Evolutionary conservation across 1,140 invertebrate species (phyloP), one percentile per base, ranked within the genome.

Genomic region (Drosophila suzukii): DNA sequence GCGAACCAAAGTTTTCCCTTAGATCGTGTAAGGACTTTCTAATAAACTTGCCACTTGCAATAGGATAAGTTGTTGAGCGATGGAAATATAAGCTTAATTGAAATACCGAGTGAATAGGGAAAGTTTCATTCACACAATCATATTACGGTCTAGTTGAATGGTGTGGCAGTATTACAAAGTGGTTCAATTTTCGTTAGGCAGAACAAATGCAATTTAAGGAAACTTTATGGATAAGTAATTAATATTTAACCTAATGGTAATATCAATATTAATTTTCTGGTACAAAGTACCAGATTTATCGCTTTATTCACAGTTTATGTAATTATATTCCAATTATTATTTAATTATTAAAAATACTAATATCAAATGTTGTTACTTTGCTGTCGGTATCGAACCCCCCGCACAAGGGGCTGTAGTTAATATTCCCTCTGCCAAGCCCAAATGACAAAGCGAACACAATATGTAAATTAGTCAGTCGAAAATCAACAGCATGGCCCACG

Each of bases 401-500:
- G 32, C 60, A 38, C 8, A 66, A 46, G 46, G 44, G 32, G 30
- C 59, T 58, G 6, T 17, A 27, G 27, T 1, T 30, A 12, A 11
- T 30, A 11, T 41, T 13, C 10, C 62, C n/a, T 32, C 39, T 44
- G 38, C 56, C 49, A 30, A 47, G 20, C 30, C 49, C 24, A 36
- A 58, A 32, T 67, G 54, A 11, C 62, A 38, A 34, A 47, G 15
- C 32, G 10, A 75, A 75, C 72, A 67, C 62, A 75, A 67, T 76
- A 76, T 59, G 47, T 57, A 75, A 75, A 75, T 75, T 75, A 75
- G 72, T 36, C 49, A 49, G 49, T 30, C 32, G 34, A 67, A 76
- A 59, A 30, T 61, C 72, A 75, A 65, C 72, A 75, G 46, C 46
- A 36, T 34, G 34, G 47, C 56, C 47, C 54, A 61, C 67, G 72